Base-by-base conservation (phyloP, 2,797 vertebrate species). In the Tachyglossus aculeatus region DNA sequence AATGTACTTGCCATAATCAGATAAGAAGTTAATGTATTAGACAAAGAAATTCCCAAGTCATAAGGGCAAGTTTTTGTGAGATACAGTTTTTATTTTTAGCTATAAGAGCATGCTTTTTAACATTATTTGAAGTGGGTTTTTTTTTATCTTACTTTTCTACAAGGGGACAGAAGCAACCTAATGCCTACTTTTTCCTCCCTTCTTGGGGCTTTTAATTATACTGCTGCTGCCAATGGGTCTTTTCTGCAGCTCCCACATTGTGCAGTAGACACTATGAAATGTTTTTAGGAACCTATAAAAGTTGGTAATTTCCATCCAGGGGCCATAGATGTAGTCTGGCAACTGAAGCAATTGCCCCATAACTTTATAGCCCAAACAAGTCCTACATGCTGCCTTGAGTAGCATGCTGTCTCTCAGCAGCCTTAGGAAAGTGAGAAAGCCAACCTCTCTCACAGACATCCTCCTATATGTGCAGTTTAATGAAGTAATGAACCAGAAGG, bases 271-370 rank as follows among this genome's bases (percentile, higher is more conserved):
- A 77, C 62, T 29, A 69, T 55, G 36, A 52, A 59, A 56, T 69
- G 79, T 86, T 82, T 87, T 82, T 75, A 77, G 79, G 80, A 84
- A 78, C 62, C 77, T 45, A 55, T 74, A 78, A 76, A 85, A 74
- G 39, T 27, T 64, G 74, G 24, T 78, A 70, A 65, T 82, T 86
- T 83, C 68, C 61, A 78, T 83, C 81, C 61, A 41, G 56, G 73
- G 74, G 56, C 43, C 41, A n/a, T 3, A 61, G 72, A 40, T 71
- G 61, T 69, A 62, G 51, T 55, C 73, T 73, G 77, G 51, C 53
- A 69, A 64, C 67, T 16, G 12, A 41, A 77, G 47, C 53, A 32
- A 59, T 59, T 55, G 44, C 73, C 70, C 81, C 29, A 0, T 67
- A 50, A 52, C 62, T 79, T 82, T 83, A 84, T 81, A 67, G 38